Evolutionary conservation across 2,888 invertebrate species (phyloP).

Genomic region (Agrypnus murinus): DNA sequence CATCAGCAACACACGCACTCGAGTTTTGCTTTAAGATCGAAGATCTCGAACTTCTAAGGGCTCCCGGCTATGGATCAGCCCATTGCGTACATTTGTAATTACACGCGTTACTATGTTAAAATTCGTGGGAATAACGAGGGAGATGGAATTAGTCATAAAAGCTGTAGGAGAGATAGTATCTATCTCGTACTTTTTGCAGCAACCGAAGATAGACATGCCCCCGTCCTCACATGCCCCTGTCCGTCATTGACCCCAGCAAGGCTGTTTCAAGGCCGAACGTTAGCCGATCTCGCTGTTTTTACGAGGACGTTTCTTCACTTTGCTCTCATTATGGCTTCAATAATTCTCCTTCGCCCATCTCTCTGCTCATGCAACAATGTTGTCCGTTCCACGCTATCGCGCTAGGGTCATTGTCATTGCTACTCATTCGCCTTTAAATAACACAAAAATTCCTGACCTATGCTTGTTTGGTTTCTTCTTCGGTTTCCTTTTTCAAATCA

Average conservation of each 20-base stretch:
- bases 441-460: conserved; percentile 47
- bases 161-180: conserved; percentile 37
- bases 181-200: conserved; percentile 39
- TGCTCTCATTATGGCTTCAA: conserved; percentile 69
- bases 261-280: conserved; percentile 72
- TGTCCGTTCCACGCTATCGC: conserved; percentile 62
- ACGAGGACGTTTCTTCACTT: conserved; percentile 66
- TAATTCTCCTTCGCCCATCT: conserved; percentile 67
- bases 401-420: conserved; percentile 62
- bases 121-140: conserved; percentile 40
- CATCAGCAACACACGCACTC: conserved; percentile 59
- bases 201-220: conserved; percentile 43
- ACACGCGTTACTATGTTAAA: conserved; percentile 30
- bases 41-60: conserved; percentile 33
- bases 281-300: conserved; percentile 68
- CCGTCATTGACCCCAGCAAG: conserved; percentile 69
- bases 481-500: conserved; percentile 10
- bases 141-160: conserved; percentile 38
- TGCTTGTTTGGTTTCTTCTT: conserved; percentile 21
- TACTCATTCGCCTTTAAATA: conserved; percentile 22
- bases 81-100: conserved; percentile 42
- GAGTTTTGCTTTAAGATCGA: conserved; percentile 37
- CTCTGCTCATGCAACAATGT: conserved; percentile 59
- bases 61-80: conserved; percentile 47
- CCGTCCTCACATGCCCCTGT: conserved; percentile 51